phyloP scores from a whole-genome alignment of 2,797 vertebrate genomes.

The Peromyscus aztecus region DNA sequence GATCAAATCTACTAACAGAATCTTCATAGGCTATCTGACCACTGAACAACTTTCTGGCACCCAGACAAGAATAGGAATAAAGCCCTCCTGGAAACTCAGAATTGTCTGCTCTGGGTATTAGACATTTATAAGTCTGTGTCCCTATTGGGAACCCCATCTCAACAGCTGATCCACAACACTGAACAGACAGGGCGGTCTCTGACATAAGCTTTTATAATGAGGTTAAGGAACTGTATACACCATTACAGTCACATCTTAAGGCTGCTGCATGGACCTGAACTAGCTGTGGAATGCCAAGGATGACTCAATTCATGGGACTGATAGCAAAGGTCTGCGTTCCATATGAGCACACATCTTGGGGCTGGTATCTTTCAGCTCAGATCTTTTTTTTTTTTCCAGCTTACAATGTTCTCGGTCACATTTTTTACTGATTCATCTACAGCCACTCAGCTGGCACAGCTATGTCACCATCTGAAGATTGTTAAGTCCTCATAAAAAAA shows the following conservation, averaged over 20 bases:
- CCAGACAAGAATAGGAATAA: not conserved
- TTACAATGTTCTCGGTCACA: constrained; percentile 49
- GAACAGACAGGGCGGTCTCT: not conserved
- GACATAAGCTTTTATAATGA: not conserved
- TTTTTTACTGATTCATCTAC: constrained; percentile 73
- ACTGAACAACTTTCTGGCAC: not conserved
- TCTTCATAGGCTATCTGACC: not conserved
- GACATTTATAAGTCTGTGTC: not conserved
- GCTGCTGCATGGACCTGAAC: not conserved
- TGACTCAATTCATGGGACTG: not conserved
- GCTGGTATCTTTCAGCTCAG: not conserved
- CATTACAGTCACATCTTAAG: not conserved
- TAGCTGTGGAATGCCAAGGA: not conserved
- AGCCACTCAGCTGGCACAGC: constrained; percentile 61
- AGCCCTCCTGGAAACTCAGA: not conserved
- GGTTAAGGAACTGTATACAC: not conserved
- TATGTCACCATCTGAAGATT: constrained; percentile 51
- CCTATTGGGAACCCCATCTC: not conserved
- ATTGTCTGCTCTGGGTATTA: not conserved
- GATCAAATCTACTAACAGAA: not conserved
- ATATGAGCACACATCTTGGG: not conserved
- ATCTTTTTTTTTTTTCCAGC: constrained; percentile 65
- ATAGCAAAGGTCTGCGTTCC: not conserved
- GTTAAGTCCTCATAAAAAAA: constrained; percentile 68
- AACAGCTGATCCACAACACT: not conserved